Conservation (phyloP, 2,113 vertebrate species). For the Vidua macroura region DNA sequence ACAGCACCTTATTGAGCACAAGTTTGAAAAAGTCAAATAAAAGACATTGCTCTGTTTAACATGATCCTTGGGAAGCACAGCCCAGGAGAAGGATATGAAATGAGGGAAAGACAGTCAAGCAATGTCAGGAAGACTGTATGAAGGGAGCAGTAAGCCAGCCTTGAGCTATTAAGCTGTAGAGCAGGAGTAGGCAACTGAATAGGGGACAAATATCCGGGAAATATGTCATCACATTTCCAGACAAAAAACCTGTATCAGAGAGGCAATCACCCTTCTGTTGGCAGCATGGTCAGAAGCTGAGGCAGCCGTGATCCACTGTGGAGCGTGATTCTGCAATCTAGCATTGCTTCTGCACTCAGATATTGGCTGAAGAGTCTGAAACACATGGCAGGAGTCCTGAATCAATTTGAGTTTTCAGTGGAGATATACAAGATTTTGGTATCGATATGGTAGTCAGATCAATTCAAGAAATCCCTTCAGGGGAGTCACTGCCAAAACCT, state of each 20-base stretch:
- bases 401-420: not conserved
- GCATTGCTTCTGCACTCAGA: not conserved
- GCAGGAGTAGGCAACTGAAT: not conserved
- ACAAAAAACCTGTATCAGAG: not conserved
- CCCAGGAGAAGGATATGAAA: not conserved
- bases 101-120: not conserved
- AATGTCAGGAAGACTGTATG: not conserved
- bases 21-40: not conserved
- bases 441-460: not conserved
- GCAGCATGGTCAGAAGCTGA: not conserved
- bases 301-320: not conserved
- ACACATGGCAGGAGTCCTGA: rapidly evolving
- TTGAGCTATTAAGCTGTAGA: not conserved
- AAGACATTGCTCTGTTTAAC: not conserved
- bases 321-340: not conserved
- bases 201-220: not conserved
- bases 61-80: not conserved
- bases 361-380: not conserved
- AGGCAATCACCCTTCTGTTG: not conserved
- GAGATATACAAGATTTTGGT: not conserved
- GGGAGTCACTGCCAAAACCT: not conserved
- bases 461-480: not conserved
- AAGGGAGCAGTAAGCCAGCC: not conserved
- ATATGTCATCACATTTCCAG: not conserved
- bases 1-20: not conserved